phyloP scores from a whole-genome alignment of 2,888 invertebrate species.

The Lasioglossum malachurum region DNA sequence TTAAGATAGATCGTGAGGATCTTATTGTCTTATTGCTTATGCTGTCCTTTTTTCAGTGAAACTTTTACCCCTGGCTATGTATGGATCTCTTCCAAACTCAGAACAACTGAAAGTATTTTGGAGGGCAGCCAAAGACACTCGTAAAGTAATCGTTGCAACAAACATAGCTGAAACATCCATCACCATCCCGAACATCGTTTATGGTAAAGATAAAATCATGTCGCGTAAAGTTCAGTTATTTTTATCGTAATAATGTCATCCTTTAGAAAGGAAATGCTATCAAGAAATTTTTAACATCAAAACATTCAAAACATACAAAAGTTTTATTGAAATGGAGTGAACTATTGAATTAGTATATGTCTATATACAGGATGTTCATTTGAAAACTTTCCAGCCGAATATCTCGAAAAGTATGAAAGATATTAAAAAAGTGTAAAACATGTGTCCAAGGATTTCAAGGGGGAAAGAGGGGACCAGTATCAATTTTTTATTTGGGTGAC shows the following conservation, averaged over 20 bases:
- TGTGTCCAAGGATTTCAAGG: too few species aligned
- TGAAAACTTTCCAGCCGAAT: too few species aligned
- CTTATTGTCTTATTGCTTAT: constrained; percentile 15
- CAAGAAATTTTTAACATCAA: background rate
- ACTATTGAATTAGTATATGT: background rate
- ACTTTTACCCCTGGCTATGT: constrained; percentile 94
- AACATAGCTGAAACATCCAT: constrained; percentile 99
- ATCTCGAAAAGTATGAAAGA: too few species aligned
- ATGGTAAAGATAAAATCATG: constrained; percentile 87
- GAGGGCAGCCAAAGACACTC: constrained; percentile 88
- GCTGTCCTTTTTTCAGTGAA: constrained; percentile 82
- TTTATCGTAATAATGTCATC: background rate
- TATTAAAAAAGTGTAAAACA: too few species aligned
- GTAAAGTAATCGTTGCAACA: constrained; percentile 97
- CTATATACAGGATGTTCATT: background rate
- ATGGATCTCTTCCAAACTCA: constrained; percentile 93
- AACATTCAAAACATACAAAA: background rate
- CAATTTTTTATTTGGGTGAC: too few species aligned
- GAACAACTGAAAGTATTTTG: constrained; percentile 94
- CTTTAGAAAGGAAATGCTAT: background rate
- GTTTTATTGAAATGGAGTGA: too few species aligned
- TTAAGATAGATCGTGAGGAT: constrained; percentile 24
- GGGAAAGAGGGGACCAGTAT: too few species aligned
- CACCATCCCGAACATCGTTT: constrained; percentile 96
- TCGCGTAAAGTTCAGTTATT: background rate